A percentile compares a stretch with the other conserved stretches of the same genome.
Conservation (phyloP, 2,797 vertebrate genomes). For the Premnoplex brunnescens region DNA sequence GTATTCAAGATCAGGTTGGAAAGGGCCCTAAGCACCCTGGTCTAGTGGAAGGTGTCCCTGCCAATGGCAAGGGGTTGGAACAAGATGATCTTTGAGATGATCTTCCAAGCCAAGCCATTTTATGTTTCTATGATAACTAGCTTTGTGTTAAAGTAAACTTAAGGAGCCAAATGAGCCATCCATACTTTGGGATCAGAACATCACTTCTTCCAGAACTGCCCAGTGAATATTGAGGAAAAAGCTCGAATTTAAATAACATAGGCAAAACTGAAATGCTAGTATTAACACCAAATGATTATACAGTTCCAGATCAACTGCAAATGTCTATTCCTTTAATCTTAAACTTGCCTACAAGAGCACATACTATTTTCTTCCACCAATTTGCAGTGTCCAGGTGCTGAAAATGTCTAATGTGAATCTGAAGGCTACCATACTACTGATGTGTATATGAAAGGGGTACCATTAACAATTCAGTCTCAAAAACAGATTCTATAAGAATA, state of each 20-base stretch:
- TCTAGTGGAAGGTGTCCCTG: background rate
- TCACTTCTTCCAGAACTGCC: background rate
- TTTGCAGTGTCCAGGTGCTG: background rate
- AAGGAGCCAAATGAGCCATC: background rate
- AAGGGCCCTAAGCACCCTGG: background rate
- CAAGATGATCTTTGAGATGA: background rate
- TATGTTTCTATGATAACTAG: background rate
- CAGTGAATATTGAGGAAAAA: background rate
- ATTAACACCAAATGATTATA: background rate
- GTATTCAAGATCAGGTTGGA: background rate
- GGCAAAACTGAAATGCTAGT: background rate
- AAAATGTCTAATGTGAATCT: background rate
- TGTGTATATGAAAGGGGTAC: background rate
- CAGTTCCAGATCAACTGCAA: background rate
- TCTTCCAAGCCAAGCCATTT: background rate
- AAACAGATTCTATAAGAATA: background rate
- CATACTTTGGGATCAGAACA: background rate
- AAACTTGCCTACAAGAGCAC: background rate
- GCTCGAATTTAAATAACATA: background rate
- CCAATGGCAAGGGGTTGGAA: background rate
- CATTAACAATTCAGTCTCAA: background rate
- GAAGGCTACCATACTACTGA: background rate
- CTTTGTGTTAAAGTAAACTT: background rate
- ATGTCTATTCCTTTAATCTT: background rate
- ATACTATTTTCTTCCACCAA: background rate